These are phyloP conservation scores for Trachythela sp. DNA, from an alignment of 64 coral and sea anemone genomes.

Conservation along the genomic window DNA sequence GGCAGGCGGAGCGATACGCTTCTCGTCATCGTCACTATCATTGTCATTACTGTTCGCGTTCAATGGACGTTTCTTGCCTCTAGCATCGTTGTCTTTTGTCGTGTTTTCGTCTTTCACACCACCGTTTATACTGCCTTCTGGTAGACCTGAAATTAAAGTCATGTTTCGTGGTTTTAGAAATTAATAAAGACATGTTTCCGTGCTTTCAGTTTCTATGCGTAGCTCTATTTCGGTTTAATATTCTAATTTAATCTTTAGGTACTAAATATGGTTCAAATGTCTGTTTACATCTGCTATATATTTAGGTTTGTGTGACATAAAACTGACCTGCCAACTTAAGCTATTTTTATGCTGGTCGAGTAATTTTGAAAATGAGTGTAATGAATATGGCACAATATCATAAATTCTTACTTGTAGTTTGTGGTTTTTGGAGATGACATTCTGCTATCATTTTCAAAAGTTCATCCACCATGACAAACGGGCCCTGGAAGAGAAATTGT, in stretches of 20 bases:
- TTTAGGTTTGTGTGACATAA: too few relatives aligned
- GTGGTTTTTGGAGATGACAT: slow-evolving; percentile 64
- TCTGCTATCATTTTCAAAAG: slow-evolving; percentile 63
- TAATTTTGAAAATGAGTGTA: neutral
- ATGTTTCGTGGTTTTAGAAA: neutral
- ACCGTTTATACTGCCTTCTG: slow-evolving; percentile 5
- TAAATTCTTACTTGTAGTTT: slow-evolving; percentile 1
- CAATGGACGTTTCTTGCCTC: slow-evolving; percentile 72
- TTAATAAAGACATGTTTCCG: neutral
- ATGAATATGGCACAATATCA: neutral
- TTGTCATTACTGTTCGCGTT: slow-evolving; percentile 36
- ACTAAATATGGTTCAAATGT: too few relatives aligned
- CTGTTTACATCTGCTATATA: too few relatives aligned
- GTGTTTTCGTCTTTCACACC: slow-evolving; percentile 55
- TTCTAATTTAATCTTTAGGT: too few relatives aligned
- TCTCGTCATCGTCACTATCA: slow-evolving; percentile 91
- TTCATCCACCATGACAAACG: slow-evolving; percentile 92
- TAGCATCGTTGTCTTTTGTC: slow-evolving; percentile 54
- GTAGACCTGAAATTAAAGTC: neutral
- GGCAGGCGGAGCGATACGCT: slow-evolving; percentile 57
- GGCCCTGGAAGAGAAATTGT: slow-evolving; percentile 44
- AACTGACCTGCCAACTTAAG: too few relatives aligned
- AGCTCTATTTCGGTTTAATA: too few relatives aligned
- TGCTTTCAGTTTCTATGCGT: too few relatives aligned
- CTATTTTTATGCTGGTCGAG: neutral